Conservation (phyloP, 2,113 vertebrate genomes). For the Cichladusa arquata region DNA sequence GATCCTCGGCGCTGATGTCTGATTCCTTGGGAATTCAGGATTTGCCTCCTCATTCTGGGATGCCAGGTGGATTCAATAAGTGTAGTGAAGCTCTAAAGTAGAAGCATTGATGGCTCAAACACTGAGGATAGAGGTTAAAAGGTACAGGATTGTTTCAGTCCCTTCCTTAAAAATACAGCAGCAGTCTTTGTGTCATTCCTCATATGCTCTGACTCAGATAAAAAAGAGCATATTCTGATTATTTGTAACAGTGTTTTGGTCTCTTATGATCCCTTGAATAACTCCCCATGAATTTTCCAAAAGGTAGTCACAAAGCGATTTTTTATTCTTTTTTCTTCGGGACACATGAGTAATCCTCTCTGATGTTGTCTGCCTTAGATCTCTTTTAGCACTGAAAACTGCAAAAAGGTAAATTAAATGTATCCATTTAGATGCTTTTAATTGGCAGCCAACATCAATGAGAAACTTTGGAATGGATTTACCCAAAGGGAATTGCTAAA, state of each 20-base stretch:
- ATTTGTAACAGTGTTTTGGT: not conserved
- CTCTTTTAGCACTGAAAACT: not conserved
- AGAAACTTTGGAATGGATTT: not conserved
- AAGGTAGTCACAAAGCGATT: not conserved
- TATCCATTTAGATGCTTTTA: not conserved
- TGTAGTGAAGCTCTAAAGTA: not conserved
- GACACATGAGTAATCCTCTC: slow-evolving; percentile 22
- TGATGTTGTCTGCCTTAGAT: slow-evolving; percentile 21
- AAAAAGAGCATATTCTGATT: not conserved
- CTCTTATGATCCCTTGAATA: not conserved
- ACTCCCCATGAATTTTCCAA: not conserved
- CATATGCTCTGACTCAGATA: not conserved
- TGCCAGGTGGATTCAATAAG: not conserved
- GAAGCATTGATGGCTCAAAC: not conserved
- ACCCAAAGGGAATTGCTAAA: not conserved
- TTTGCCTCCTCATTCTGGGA: not conserved
- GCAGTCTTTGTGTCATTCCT: not conserved
- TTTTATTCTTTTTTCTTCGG: slow-evolving; percentile 4
- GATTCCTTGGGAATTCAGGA: not conserved
- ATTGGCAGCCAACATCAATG: not conserved
- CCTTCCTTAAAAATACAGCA: not conserved
- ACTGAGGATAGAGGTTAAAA: not conserved
- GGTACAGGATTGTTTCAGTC: not conserved
- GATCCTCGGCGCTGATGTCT: not conserved
- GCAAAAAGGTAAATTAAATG: slow-evolving; percentile 10